Evolutionary conservation across 2,113 vertebrate genomes (phyloP).

Genomic region (Calonectris borealis): DNA sequence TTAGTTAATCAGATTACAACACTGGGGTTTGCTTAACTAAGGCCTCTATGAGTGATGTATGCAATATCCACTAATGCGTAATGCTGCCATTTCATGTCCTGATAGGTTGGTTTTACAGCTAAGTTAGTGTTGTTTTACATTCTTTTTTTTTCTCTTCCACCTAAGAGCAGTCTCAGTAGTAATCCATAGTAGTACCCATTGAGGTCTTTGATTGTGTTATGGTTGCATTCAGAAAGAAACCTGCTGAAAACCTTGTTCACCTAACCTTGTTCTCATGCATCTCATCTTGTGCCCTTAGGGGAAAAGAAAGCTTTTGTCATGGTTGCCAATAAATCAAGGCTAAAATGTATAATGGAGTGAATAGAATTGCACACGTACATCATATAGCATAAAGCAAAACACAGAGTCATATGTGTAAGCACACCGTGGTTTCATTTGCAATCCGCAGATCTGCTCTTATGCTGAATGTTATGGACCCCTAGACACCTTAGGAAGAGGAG

Average conservation of each 20-base stretch:
- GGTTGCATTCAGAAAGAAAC: background rate
- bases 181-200: background rate
- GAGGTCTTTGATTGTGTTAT: background rate
- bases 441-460: background rate
- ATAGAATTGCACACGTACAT: background rate
- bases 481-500: background rate
- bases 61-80: background rate
- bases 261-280: background rate
- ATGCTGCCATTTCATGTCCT: background rate
- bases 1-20: background rate
- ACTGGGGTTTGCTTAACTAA: background rate
- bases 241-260: background rate
- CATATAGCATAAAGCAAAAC: background rate
- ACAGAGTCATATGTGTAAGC: background rate
- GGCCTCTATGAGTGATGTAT: background rate
- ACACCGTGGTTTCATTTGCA: background rate
- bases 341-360: background rate
- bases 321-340: background rate
- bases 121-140: background rate
- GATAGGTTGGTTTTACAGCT: background rate
- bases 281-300: background rate
- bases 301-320: background rate
- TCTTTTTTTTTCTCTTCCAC: background rate
- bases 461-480: background rate
- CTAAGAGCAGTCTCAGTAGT: background rate